phyloP scores from a whole-genome alignment of 2,113 vertebrate genomes.

The Pseudopipra pipra region DNA sequence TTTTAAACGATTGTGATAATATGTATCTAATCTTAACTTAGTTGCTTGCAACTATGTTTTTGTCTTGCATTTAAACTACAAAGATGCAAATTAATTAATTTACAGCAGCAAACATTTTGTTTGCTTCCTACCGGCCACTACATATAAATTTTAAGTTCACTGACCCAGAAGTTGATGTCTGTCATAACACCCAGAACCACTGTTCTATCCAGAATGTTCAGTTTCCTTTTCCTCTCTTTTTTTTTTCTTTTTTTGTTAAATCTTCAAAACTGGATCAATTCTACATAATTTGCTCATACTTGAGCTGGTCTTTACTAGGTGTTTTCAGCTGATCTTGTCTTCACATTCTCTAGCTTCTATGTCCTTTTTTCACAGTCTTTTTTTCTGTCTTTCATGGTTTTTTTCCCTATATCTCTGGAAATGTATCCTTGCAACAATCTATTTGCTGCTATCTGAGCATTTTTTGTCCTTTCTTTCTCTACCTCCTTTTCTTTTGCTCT shows the following conservation, averaged over 20 bases:
- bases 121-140: background rate
- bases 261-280: background rate
- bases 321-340: background rate
- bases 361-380: background rate
- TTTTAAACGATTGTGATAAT: conserved; percentile 17
- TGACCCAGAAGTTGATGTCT: background rate
- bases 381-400: background rate
- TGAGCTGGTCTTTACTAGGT: background rate
- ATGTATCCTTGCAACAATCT: background rate
- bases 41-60: conserved; percentile 22
- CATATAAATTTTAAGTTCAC: background rate
- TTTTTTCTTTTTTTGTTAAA: background rate
- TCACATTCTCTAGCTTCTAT: background rate
- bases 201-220: background rate
- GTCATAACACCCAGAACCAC: background rate
- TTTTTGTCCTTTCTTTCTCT: background rate
- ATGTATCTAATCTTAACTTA: conserved; percentile 46
- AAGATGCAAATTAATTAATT: background rate
- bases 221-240: background rate
- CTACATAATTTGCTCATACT: background rate
- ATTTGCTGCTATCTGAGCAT: background rate
- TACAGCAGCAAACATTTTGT: background rate
- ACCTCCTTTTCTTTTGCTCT: background rate
- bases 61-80: background rate
- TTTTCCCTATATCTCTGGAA: background rate